These are phyloP conservation scores for Hymenopus coronatus DNA, from an alignment of 2,888 invertebrate species.

Conservation along the genomic window DNA sequence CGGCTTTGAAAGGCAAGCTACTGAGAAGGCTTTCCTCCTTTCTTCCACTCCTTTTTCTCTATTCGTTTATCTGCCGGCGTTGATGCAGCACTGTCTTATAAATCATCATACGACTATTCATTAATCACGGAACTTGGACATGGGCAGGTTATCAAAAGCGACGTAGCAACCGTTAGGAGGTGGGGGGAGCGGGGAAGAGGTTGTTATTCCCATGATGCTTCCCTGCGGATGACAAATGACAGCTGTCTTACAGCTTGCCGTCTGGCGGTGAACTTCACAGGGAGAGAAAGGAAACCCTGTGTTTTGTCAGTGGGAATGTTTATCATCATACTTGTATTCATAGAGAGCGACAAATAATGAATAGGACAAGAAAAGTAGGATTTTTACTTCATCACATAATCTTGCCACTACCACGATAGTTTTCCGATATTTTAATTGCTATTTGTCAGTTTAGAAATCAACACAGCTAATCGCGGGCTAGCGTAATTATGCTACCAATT, in stretches of 20 bases:
- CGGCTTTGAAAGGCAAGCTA: not conserved
- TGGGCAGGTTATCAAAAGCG: conserved; percentile 15
- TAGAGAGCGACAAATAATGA: not conserved
- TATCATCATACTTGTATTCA: conserved; percentile 1
- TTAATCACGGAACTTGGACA: conserved; percentile 24
- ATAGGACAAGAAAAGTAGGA: not conserved
- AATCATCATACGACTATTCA: conserved; percentile 14
- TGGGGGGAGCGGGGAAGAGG: conserved; percentile 3
- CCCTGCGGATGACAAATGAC: conserved; percentile 65
- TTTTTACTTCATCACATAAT: not conserved
- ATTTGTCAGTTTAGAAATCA: not conserved
- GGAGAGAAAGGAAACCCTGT: not conserved
- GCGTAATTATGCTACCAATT: not conserved
- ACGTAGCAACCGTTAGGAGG: not conserved
- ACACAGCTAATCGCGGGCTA: not conserved
- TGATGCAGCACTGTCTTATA: conserved; percentile 22
- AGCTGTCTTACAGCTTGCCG: conserved; percentile 65
- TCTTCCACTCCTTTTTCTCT: not conserved
- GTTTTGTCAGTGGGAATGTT: conserved; percentile 15
- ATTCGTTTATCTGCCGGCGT: not conserved
- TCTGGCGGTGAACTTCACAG: conserved; percentile 24
- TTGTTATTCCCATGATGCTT: conserved; percentile 9
- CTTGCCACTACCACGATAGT: not conserved
- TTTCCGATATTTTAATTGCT: not conserved
- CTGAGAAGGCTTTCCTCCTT: not conserved